Base-by-base conservation (phyloP, 2,888 invertebrate genomes). In the Meliscaeva auricollis region DNA sequence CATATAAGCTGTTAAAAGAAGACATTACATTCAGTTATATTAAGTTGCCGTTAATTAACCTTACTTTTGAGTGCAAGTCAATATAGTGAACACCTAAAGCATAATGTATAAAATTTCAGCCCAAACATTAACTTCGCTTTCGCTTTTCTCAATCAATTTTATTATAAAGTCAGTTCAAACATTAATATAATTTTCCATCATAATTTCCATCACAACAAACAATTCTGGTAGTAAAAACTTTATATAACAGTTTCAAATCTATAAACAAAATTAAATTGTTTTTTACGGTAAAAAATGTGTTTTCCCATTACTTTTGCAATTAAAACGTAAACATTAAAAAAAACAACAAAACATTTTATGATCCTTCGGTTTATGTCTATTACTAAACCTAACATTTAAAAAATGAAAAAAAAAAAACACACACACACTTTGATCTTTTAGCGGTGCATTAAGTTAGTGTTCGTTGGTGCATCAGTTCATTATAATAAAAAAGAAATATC, bases 381-480 rank as follows among this genome's bases (percentile, higher is more conserved):
- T 22, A 38, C n/a, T n/a, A n/a, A n/a, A 44, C 5, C 1, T 2
- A 22, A 6, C 5, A 58, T 20, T 11, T 2, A 2, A 58, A 35
- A 17, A 2, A 60, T n/a, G n/a, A 38, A 60, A 20, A 52, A 30
- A 52, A 26, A 30, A 41, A 60, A 60, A 9, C 22, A 1, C n/a
- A 0, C n/a, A 5, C 4, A 8, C 20, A 22, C 64, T 64, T 46
- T 64, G 64, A 64, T 64, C 17, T 64, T 46, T 17, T 30, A 46
- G 32, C 15, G 15, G 32, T 2, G 11, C 64, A 13, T 64, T 46
- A 30, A 46, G 46, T 64, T n/a, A 60, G 6, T 41, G 20, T 38
- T 38, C 38, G 58, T 22, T 26, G 35, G 41, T 46, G 46, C 13
- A 30, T 50, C 26, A 30, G 35, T 56, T 74, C 26, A 32, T 69